Percentiles rank a stretch among this genome's conserved stretches.
phyloP scores from a whole-genome alignment of 2,113 vertebrate species.

The Carettochelys insculpta region DNA sequence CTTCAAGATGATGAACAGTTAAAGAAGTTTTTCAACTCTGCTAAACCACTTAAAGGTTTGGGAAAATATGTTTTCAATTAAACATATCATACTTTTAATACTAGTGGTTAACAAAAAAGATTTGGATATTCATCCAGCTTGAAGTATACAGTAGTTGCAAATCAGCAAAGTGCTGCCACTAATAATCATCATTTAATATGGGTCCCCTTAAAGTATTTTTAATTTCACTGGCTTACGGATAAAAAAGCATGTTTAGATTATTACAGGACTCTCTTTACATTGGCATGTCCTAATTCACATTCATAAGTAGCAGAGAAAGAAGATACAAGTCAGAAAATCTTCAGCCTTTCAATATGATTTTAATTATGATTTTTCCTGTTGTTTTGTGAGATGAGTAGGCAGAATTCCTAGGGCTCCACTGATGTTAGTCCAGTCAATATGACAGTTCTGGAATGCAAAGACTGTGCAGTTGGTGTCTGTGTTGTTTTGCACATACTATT shows the following conservation, averaged over 20 bases:
- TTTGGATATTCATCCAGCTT: conserved; percentile 43
- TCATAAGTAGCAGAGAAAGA: fast-evolving
- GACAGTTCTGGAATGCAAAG: background rate
- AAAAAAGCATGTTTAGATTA: background rate
- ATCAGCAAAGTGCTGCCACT: background rate
- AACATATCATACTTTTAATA: conserved; percentile 55
- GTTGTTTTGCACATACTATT: background rate
- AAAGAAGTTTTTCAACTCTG: conserved; percentile 18
- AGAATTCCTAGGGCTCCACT: background rate
- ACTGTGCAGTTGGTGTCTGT: background rate
- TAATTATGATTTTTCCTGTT: conserved; percentile 16
- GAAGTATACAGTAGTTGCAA: conserved; percentile 6
- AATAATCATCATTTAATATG: background rate
- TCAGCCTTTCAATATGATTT: conserved; percentile 18
- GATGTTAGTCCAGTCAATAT: background rate
- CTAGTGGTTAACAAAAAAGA: conserved; percentile 48
- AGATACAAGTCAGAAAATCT: background rate
- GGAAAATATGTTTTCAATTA: conserved; percentile 71
- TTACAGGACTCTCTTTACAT: background rate
- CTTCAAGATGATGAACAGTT: background rate
- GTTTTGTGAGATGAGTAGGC: background rate
- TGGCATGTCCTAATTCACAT: fast-evolving
- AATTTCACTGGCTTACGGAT: background rate
- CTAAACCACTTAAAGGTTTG: conserved; percentile 30
- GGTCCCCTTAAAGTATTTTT: background rate